Percentiles rank a stretch among this genome's conserved stretches.
phyloP scores from a whole-genome alignment of 2,113 vertebrate genomes.

The Bos javanicus region DNA sequence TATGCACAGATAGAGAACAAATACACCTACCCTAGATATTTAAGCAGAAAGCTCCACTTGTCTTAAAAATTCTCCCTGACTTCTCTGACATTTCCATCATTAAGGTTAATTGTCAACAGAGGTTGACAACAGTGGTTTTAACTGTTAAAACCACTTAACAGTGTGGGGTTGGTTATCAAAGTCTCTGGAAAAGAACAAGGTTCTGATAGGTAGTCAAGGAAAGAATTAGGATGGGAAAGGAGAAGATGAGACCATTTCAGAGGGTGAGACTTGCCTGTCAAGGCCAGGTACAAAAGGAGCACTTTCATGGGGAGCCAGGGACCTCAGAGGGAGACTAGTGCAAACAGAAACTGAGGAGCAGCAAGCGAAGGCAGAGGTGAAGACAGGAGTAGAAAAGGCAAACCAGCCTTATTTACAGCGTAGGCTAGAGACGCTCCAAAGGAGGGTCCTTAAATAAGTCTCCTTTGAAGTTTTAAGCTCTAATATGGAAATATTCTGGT shows the following conservation, averaged over 20 bases:
- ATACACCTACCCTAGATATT: background rate
- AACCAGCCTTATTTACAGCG: background rate
- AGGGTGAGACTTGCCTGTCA: background rate
- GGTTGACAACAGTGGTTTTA: too few species aligned
- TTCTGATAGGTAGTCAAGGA: background rate
- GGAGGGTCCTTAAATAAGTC: background rate
- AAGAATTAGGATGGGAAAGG: background rate
- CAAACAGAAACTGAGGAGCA: background rate
- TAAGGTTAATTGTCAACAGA: background rate
- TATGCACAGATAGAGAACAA: background rate
- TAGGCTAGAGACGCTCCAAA: background rate
- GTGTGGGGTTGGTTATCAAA: background rate
- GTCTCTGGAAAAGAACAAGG: background rate
- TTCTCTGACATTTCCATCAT: background rate
- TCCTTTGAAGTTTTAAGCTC: constrained; percentile 11
- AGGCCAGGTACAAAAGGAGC: background rate
- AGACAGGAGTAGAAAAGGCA: background rate
- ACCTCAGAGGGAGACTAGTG: background rate
- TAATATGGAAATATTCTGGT: constrained; percentile 37
- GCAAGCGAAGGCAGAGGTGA: background rate
- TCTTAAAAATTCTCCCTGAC: background rate
- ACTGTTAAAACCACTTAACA: background rate
- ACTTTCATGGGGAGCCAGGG: background rate
- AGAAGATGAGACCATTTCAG: background rate
- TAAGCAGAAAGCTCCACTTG: background rate